Evolutionary conservation across 2,888 invertebrate species (phyloP), one percentile per base, ranked within the genome.

Genomic region (Microctonus aethiopoides): DNA sequence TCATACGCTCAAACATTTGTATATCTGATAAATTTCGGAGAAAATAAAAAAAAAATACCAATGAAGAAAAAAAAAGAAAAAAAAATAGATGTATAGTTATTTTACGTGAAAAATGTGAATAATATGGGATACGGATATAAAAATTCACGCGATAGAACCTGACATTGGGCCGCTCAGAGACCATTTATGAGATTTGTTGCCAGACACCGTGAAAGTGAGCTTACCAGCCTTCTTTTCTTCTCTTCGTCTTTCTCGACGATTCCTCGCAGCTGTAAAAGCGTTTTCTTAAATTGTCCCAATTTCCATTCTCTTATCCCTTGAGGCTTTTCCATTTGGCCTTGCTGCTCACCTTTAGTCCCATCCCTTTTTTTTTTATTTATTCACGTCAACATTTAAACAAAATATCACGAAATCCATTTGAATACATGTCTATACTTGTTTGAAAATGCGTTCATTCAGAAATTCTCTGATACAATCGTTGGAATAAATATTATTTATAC

Each of bases 201-300:
- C 67, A 68, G 78, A 79, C 80, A 71, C 79, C 79, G 80, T 80
- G 77, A 79, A 80, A 79, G 76, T 72, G 70, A 70, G 57, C 68
- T 65, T 65, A 66, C 39, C 64, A 32, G 66, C 71, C 56, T 56
- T 39, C 29, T 29, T 20, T 36, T n/a, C 32, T 46, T 51, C 34
- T 32, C 46, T 54, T 34, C 36, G 24, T 29, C 52, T n/a, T 29
- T 54, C 26, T 7, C 62, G 16, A 36, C 54, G 60, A 68, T 56
- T 62, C 62, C 56, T 34, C 52, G 52, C 57, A 59, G 46, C 56
- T 57, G 69, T 57, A 34, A 69, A 69, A 69, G 57, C 60, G 56
- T 69, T 64, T 64, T 69, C 59, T 64, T 59, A 51, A 70, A 75
- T 75, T 69, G 72, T 72, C 70, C 68, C 67, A 73, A 72, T 71